phyloP scores from a whole-genome alignment of 2,888 invertebrate species.

The Leucophenga maculata region DNA sequence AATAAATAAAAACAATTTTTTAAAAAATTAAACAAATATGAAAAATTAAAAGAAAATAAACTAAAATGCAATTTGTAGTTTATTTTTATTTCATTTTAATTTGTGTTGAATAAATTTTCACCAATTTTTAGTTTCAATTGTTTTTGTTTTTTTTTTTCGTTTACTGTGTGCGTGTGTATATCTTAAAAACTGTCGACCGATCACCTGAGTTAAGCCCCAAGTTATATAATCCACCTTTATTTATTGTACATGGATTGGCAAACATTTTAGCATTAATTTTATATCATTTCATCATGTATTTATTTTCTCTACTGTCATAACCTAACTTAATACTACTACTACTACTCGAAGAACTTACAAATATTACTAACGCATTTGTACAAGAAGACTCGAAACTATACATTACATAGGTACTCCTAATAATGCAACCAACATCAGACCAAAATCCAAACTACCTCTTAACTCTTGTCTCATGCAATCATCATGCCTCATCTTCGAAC shows the following conservation, averaged over 20 bases:
- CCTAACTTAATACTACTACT: no score
- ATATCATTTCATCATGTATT: constrained; percentile 24
- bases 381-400: not conserved
- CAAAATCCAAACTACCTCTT: not conserved
- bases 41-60: constrained; percentile 39
- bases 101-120: constrained; percentile 17
- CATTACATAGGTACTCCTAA: not conserved
- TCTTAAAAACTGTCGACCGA: constrained; percentile 2
- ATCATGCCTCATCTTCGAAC: constrained; percentile 10
- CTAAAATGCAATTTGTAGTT: constrained; percentile 25
- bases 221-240: not conserved
- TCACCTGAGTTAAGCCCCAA: not conserved
- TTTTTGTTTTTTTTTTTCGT: constrained; percentile 25
- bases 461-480: constrained; percentile 13
- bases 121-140: constrained; percentile 19
- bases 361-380: not conserved
- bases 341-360: not conserved
- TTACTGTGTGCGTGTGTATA: constrained; percentile 22
- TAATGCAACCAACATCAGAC: not conserved
- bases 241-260: constrained; percentile 11
- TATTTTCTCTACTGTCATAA: constrained; percentile 5
- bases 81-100: constrained; percentile 30
- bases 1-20: constrained; percentile 42
- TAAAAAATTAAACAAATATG: constrained; percentile 36
- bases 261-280: not conserved